Conservation (phyloP, 2,113 vertebrate species). For the Meles meles region DNA sequence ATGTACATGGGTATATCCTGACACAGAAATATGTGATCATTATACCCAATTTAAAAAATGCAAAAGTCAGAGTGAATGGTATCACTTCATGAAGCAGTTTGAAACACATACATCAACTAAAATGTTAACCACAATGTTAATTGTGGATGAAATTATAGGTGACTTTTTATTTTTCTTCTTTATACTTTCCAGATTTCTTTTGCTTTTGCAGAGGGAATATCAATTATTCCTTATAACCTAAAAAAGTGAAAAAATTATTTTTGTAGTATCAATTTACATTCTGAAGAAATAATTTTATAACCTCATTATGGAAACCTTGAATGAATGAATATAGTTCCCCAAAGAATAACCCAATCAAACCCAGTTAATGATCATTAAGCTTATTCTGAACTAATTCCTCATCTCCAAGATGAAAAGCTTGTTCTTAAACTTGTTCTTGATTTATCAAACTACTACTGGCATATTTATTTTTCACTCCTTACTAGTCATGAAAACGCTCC, state of each 20-base stretch:
- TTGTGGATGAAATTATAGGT: not conserved
- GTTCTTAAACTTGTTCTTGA: not conserved
- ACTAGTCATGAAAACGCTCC: not conserved
- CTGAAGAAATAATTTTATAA: not conserved
- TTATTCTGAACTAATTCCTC: not conserved
- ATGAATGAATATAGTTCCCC: not conserved
- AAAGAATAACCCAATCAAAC: not conserved
- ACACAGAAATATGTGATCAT: not conserved
- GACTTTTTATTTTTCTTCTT: not conserved
- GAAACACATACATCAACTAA: not conserved
- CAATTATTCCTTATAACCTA: not conserved
- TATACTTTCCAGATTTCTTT: not conserved
- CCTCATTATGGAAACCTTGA: not conserved
- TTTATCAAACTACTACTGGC: not conserved
- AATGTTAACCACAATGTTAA: not conserved
- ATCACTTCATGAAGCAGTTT: not conserved
- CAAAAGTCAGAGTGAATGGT: not conserved
- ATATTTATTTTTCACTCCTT: slow-evolving; percentile 6
- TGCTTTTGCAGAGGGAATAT: not conserved
- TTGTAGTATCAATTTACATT: not conserved
- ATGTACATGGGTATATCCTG: not conserved
- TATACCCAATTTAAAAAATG: not conserved
- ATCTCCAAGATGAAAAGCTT: not conserved
- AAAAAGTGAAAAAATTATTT: slow-evolving; percentile 5
- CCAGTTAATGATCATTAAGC: not conserved